Evolutionary conservation across 2,888 invertebrate species (phyloP).

Genomic region (Endomychus coccineus): DNA sequence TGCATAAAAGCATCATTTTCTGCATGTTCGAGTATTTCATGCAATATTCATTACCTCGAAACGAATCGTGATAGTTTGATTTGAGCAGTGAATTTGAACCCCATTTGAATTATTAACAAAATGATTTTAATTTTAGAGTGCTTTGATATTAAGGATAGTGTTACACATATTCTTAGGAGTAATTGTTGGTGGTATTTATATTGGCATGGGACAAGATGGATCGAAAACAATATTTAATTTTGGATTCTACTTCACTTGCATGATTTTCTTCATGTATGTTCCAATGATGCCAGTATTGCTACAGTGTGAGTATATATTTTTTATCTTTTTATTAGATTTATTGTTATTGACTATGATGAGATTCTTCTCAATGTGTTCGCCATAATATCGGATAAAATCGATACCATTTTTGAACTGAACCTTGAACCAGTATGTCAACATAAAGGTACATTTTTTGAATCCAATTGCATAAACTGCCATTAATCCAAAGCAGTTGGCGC

Average conservation of each 20-base stretch:
- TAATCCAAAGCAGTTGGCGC: too few relatives aligned
- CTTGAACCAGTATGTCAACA: too few relatives aligned
- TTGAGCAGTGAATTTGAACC: too few relatives aligned
- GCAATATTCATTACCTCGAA: too few relatives aligned
- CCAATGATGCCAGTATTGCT: conserved; percentile 76
- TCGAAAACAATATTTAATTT: conserved; percentile 78
- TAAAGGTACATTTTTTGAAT: too few relatives aligned
- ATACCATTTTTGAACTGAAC: too few relatives aligned
- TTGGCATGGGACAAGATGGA: conserved; percentile 69
- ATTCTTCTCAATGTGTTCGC: too few relatives aligned
- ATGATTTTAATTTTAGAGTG: conserved; percentile 2
- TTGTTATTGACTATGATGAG: not conserved
- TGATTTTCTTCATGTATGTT: conserved; percentile 72
- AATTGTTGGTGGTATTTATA: conserved; percentile 63
- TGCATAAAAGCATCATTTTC: too few relatives aligned
- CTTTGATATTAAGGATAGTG: conserved; percentile 46
- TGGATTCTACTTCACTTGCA: conserved; percentile 73
- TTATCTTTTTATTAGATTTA: conserved; percentile 12
- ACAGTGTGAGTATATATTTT: conserved; percentile 57
- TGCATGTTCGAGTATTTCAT: not conserved
- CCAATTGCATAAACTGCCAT: too few relatives aligned
- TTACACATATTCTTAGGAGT: conserved; percentile 62
- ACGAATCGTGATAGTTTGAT: too few relatives aligned
- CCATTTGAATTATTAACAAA: too few relatives aligned
- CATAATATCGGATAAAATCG: too few relatives aligned